phyloP scores from a whole-genome alignment of 2,888 invertebrate species.

The Cetonia aurata region DNA sequence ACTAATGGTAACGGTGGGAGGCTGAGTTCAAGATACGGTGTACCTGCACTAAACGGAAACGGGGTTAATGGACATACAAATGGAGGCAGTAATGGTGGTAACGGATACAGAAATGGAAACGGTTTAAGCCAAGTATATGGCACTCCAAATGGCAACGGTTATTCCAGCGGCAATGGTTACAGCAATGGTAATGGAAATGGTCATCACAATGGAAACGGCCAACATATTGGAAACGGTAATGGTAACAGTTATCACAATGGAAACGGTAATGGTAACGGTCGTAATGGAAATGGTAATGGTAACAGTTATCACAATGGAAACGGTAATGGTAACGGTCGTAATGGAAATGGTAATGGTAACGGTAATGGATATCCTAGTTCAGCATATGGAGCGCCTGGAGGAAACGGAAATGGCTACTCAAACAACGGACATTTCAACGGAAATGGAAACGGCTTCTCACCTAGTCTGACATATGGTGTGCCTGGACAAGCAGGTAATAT shows the following conservation, averaged over 20 bases:
- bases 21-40: slow-evolving; percentile 58
- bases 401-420: slow-evolving; percentile 47
- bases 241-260: slow-evolving; percentile 49
- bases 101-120: slow-evolving; percentile 56
- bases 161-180: slow-evolving; percentile 44
- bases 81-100: slow-evolving; percentile 58
- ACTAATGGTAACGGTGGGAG: slow-evolving; percentile 50
- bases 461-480: slow-evolving; percentile 48
- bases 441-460: slow-evolving; percentile 50
- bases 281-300: slow-evolving; percentile 53
- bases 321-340: slow-evolving; percentile 53
- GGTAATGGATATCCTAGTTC: slow-evolving; percentile 40
- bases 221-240: slow-evolving; percentile 46
- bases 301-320: slow-evolving; percentile 48
- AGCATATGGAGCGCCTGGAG: slow-evolving; percentile 47
- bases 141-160: slow-evolving; percentile 50
- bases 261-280: slow-evolving; percentile 53
- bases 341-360: slow-evolving; percentile 51
- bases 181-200: slow-evolving; percentile 45
- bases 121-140: slow-evolving; percentile 48
- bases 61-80: slow-evolving; percentile 54
- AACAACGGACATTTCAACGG: slow-evolving; percentile 53
- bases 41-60: slow-evolving; percentile 61
- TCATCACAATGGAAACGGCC: slow-evolving; percentile 45
- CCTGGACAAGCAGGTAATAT: slow-evolving; percentile 54